phyloP scores from a whole-genome alignment of 2,113 vertebrate genomes.

The Amia ocellicauda region DNA sequence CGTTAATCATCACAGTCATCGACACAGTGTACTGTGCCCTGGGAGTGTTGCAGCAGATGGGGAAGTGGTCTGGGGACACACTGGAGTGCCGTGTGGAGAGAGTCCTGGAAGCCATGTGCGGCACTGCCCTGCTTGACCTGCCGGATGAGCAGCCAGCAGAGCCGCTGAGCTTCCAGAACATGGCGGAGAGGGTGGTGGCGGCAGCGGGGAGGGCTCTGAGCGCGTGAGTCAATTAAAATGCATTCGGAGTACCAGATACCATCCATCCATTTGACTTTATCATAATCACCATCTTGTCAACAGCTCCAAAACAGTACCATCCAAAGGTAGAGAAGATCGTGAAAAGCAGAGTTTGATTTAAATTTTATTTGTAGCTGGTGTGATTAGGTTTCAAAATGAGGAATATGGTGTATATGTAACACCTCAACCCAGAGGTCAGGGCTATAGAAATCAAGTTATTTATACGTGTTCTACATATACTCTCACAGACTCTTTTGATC shows the following conservation, averaged over 20 bases:
- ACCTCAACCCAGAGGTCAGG: no score
- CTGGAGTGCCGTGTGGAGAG: conserved; percentile 72
- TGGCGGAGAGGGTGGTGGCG: conserved; percentile 48
- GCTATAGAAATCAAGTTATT: no score
- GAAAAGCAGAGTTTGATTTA: no score
- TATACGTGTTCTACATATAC: no score
- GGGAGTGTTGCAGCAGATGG: conserved; percentile 54
- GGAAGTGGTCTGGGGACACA: conserved; percentile 54
- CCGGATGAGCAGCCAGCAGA: conserved; percentile 58
- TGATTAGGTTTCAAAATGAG: no score
- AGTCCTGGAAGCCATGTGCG: conserved; percentile 53
- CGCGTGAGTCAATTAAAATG: conserved; percentile 46
- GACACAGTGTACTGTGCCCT: conserved; percentile 52
- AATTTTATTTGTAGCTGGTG: no score
- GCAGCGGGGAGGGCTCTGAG: conserved; percentile 49
- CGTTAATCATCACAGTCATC: conserved; percentile 54
- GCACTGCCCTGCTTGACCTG: conserved; percentile 60
- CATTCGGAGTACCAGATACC: not conserved
- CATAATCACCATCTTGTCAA: no score
- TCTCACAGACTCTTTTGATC: no score
- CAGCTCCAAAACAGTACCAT: no score
- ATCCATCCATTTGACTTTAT: not conserved
- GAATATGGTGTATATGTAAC: no score
- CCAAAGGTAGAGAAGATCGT: no score
- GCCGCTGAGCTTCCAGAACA: conserved; percentile 56